Conservation (phyloP, 2,113 vertebrate genomes). For the Pseudorectes ferrugineus region DNA sequence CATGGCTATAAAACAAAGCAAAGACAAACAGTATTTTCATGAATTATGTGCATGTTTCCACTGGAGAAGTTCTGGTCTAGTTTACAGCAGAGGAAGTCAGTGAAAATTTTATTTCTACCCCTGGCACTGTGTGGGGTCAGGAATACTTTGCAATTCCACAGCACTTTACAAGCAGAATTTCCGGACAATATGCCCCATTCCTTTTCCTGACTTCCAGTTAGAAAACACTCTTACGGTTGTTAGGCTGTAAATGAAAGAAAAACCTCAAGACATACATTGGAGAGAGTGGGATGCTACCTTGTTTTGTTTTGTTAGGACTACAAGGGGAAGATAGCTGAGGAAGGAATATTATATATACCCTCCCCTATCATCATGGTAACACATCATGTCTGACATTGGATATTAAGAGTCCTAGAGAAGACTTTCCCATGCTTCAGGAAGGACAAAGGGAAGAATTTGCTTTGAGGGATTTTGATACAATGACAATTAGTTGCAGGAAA, state of each 20-base stretch:
- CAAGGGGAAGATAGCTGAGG: background rate
- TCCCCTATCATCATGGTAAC: accelerated
- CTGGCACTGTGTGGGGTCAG: background rate
- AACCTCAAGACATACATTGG: background rate
- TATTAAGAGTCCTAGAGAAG: background rate
- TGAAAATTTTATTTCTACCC: background rate
- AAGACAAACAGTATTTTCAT: background rate
- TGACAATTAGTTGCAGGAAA: background rate
- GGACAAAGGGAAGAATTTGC: background rate
- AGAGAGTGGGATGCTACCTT: background rate
- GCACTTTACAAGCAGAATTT: background rate
- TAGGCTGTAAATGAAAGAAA: background rate
- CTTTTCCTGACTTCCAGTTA: background rate
- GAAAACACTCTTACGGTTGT: background rate
- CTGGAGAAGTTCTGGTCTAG: background rate
- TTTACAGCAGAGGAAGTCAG: background rate
- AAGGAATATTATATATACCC: background rate
- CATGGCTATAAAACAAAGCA: background rate
- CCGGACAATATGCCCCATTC: background rate
- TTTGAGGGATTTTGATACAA: background rate
- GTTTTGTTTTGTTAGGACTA: background rate
- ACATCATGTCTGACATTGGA: background rate
- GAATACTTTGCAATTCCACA: background rate
- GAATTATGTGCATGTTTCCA: background rate
- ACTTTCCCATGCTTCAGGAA: background rate